Conservation (phyloP, 2,888 invertebrate species). For the Cynaeus angustus region DNA sequence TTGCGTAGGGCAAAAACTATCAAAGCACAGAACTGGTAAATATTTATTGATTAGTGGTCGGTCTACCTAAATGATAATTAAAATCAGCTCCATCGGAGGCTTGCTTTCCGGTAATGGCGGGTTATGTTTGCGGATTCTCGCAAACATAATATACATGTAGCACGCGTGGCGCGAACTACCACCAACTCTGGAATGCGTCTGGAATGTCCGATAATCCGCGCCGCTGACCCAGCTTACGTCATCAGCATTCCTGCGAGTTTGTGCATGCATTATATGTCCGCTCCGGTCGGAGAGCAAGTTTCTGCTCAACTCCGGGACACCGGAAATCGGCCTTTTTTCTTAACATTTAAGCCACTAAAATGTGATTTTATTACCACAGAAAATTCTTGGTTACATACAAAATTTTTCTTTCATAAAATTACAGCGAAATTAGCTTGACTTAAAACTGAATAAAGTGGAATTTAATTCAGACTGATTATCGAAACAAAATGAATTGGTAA, state of each 20-base stretch:
- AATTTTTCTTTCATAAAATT: too few species aligned
- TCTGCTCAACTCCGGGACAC: constrained; percentile 5
- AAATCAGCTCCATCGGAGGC: constrained; percentile 34
- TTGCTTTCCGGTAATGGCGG: constrained; percentile 25
- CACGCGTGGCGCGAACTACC: constrained; percentile 62
- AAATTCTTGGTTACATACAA: not conserved
- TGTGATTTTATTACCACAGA: not conserved
- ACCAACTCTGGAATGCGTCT: constrained; percentile 63
- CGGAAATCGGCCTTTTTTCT: not conserved
- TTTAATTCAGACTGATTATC: constrained; percentile 15
- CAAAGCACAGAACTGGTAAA: constrained; percentile 18
- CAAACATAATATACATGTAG: constrained; percentile 66
- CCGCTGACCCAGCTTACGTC: constrained; percentile 67
- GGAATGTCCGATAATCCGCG: constrained; percentile 69
- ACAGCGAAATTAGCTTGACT: not conserved
- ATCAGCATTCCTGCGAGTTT: constrained; percentile 64
- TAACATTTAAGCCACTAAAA: not conserved
- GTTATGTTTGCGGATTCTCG: constrained; percentile 55
- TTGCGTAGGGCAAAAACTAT: constrained; percentile 19
- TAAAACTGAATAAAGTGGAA: constrained; percentile 5
- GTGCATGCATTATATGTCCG: constrained; percentile 46
- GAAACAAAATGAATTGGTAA: constrained; percentile 15
- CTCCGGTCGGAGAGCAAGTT: not conserved
- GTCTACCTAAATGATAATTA: constrained; percentile 43
- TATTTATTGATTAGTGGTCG: constrained; percentile 31